Evolutionary conservation across 2,113 vertebrate species (phyloP).

Genomic region (Oncorhynchus kisutch): DNA sequence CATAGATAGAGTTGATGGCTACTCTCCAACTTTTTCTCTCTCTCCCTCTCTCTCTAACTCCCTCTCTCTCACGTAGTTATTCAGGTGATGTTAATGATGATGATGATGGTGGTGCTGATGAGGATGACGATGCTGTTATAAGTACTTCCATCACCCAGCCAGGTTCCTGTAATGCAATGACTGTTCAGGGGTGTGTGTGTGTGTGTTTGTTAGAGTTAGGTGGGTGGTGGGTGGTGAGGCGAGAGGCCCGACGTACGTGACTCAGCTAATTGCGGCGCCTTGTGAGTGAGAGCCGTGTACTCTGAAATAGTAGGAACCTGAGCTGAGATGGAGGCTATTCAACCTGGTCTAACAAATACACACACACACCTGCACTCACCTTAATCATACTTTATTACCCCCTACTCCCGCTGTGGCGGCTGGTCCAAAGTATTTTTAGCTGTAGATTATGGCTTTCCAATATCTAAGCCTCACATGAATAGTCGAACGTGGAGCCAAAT

Average conservation of each 20-base stretch:
- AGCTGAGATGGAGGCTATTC: conserved; percentile 2
- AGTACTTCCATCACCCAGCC: conserved; percentile 10
- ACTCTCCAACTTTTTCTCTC: too few relatives aligned
- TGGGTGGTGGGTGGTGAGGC: conserved; percentile 1
- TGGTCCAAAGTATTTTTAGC: not conserved
- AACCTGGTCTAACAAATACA: not conserved
- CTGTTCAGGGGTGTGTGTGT: too few relatives aligned
- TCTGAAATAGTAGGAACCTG: not conserved
- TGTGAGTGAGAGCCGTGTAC: not conserved
- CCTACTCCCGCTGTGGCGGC: not conserved
- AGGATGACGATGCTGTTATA: not conserved
- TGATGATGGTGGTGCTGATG: not conserved
- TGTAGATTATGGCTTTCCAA: too few relatives aligned
- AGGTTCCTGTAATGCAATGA: conserved; percentile 13
- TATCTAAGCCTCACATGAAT: too few relatives aligned
- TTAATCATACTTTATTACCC: not conserved
- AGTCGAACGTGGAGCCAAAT: too few relatives aligned
- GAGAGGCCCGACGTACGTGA: conserved; percentile 3
- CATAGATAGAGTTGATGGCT: too few relatives aligned
- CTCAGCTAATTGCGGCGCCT: conserved; percentile 31
- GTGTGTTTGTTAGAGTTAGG: not conserved
- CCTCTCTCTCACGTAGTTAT: not conserved
- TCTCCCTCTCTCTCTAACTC: not conserved
- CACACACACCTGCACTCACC: not conserved
- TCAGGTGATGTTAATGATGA: conserved; percentile 13